Evolutionary conservation across 1,140 invertebrate genomes (phyloP), one percentile per base, ranked within the genome.

Genomic region (Nebria ingens): DNA sequence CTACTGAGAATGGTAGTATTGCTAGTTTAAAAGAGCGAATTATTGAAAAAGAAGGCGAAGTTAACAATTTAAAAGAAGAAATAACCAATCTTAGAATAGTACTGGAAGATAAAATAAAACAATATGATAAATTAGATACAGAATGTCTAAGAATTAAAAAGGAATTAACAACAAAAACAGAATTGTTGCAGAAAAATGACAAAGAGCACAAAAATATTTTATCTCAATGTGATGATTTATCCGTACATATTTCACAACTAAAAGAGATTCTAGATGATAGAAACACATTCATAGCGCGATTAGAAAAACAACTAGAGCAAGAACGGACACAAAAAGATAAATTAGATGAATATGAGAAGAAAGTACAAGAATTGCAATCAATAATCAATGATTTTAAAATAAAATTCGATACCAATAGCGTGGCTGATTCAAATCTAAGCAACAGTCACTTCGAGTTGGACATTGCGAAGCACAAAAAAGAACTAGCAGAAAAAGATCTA

Each of bases 391-490:
- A 9, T 17, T 45, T 11, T 17, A 17, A 45, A 45, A 45, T 17
- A 9, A 45, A 45, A 17, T 17, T 45, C 3, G 6, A 45, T 4
- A 12, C 40, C 4, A 6, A 17, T 4, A 17, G 6, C 9, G 17
- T 11, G 4, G 40, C 9, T 12, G 15, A 45, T 45, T 45, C 15
- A 17, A 45, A 45, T 12, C 3, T 17, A 17, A 6, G 6, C 17
- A 17, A 4, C 3, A 45, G 15, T 17, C 9, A 45, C 17, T 56
- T 62, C 11, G 61, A 64, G 55, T 23, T 62, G 38, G 54, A 63
- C 34, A 40, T 66, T 15, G 13, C 22, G 3, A 57, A 56, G 51
- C 71, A 17, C 58, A 75, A 65, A 70, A 71, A 59, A 60, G 71
- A 62, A 61, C 62, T 62, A 56, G 60, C 22, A 64, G 71, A 55